Evolutionary conservation across 2,888 invertebrate species (phyloP).

Genomic region (Nomada ruficornis): DNA sequence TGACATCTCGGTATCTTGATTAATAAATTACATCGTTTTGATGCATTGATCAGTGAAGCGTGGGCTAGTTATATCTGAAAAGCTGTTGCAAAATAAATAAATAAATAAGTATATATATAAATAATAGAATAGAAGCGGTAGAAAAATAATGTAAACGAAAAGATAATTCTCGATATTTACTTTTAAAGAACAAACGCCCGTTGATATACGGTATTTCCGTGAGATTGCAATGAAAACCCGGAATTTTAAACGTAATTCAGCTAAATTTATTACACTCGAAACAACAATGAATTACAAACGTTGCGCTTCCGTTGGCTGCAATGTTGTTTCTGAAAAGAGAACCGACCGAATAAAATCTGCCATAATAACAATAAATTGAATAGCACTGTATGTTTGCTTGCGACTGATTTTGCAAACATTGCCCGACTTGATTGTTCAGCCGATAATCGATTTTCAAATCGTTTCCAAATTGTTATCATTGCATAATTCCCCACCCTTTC

Average conservation of each 20-base stretch:
- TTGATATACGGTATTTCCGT: background rate
- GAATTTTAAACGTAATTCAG: constrained; percentile 29
- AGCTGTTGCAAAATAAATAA: too few species aligned
- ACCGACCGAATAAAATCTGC: background rate
- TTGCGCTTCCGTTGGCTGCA: background rate
- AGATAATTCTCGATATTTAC: background rate
- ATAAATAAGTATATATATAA: too few species aligned
- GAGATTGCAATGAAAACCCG: background rate
- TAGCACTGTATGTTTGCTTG: constrained; percentile 2
- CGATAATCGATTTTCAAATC: constrained; percentile 26
- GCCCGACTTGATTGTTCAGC: background rate
- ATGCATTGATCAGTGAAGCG: too few species aligned
- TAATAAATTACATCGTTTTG: too few species aligned
- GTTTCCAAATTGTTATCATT: background rate
- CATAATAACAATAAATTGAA: constrained; percentile 42
- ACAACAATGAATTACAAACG: constrained; percentile 36
- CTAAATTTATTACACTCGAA: constrained; percentile 36
- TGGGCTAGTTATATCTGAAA: too few species aligned
- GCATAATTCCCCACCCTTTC: too few species aligned
- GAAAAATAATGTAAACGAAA: constrained; percentile 6
- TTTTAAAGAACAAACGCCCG: background rate
- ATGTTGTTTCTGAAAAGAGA: constrained; percentile 20
- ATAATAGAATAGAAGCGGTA: background rate
- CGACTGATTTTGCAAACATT: constrained; percentile 5
- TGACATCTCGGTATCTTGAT: too few species aligned